Conservation (phyloP, 2,113 vertebrate species). For the Caranx melampygus region DNA sequence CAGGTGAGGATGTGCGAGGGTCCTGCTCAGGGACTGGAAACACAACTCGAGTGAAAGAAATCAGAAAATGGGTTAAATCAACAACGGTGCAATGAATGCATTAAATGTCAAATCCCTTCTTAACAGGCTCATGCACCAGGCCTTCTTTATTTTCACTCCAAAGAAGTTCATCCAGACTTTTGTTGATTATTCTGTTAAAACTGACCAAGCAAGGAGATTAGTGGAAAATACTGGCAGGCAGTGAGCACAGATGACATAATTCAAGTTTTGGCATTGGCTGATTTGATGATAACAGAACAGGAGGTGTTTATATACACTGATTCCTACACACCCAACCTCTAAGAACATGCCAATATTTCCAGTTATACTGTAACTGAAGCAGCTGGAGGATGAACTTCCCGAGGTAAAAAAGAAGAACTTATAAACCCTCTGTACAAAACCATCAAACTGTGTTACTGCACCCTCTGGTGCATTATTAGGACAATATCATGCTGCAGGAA, state of each 20-base stretch:
- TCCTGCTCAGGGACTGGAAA: neutral
- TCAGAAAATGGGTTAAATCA: constrained; percentile 1
- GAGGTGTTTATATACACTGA: neutral
- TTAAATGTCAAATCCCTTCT: neutral
- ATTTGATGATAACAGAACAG: neutral
- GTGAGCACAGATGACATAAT: neutral
- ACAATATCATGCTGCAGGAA: no score
- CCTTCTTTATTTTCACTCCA: constrained; percentile 22
- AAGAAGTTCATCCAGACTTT: constrained; percentile 17
- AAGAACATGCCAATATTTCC: no score
- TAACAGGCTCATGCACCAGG: constrained; percentile 1
- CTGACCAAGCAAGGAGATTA: neutral
- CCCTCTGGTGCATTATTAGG: no score
- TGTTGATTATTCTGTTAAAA: neutral
- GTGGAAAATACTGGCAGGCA: neutral
- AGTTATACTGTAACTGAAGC: no score
- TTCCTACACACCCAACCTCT: no score
- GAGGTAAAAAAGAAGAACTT: no score
- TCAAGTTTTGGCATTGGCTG: neutral
- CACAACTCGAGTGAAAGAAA: no score
- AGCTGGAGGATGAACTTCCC: no score
- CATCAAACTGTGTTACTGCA: no score
- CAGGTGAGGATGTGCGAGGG: neutral
- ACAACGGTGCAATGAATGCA: neutral
- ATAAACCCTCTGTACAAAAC: no score